Evolutionary conservation across 2,888 invertebrate species (phyloP), one percentile per base, ranked within the genome.

Genomic region (Oscheius myriophilus): DNA sequence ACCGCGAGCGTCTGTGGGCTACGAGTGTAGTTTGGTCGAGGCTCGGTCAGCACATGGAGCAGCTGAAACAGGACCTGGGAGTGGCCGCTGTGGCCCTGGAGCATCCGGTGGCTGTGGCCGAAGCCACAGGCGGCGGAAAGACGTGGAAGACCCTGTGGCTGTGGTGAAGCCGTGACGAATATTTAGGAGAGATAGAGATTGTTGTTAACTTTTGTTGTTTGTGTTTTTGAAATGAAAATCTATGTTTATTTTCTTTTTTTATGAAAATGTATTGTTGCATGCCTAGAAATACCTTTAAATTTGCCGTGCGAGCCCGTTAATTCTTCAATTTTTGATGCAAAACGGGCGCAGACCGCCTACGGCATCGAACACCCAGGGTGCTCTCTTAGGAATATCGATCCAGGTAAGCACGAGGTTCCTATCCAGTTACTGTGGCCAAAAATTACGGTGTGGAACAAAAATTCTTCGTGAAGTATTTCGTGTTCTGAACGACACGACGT

Each of bases 1-100:
- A 76, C 25, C 72, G 85, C 18, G 52, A 63, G 21, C 72, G 70
- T 51, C 66, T 85, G n/a, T 85, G 85, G 85, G 71, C 78, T 57
- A 76, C 79, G 26, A 79, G 71, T 54, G 78, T 70, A 2, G 70
- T 70, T 4, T 78, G 78, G 78, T 58, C 74, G 4, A 69, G 66
- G 16, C 55, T 78, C 14, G 70, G 54, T 0, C 64, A 72, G 26
- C 78, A 78, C 49, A 63, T 76, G 53, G 39, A 53, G 16, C 57
- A 72, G 66, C 41, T 78, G 26, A 71, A 73, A 55, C 51, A 70
- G 14, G 78, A 78, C 42, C 43, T 78, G 7, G 78, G 78, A 4
- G 78, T 73, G 12, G 75, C 71, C 12, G 77, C 69, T 21, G 66
- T 55, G 4, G 42, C 42, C 4, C 57, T 51, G 21, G 68, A 74